These are phyloP conservation scores for Formica selysi DNA, from an alignment of 1,140 invertebrate genomes.

Conservation along the genomic window DNA sequence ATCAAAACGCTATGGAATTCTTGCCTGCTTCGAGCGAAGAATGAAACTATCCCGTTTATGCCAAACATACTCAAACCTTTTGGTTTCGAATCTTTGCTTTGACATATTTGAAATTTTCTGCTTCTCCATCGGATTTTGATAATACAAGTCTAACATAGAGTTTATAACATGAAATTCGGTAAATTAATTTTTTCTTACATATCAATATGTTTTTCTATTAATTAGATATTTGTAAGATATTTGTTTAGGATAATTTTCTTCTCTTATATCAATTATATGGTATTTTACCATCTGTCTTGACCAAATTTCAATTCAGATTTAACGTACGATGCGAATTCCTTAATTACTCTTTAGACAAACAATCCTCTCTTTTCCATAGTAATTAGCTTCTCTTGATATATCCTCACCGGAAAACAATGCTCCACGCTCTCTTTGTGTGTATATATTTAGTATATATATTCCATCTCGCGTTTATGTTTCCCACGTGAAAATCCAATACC, in stretches of 20 bases:
- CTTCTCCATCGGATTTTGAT: background rate
- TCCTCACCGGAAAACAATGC: slow-evolving; percentile 19
- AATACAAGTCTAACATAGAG: background rate
- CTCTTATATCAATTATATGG: background rate
- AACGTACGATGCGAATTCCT: background rate
- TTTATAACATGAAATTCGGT: background rate
- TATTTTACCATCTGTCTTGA: background rate
- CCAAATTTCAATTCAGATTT: slow-evolving; percentile 1
- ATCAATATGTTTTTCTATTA: too few species aligned
- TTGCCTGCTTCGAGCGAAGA: background rate
- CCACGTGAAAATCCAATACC: slow-evolving; percentile 43
- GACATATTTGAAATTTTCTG: background rate
- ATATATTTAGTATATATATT: background rate
- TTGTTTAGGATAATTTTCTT: background rate
- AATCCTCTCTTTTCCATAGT: background rate
- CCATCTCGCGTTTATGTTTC: slow-evolving; percentile 9
- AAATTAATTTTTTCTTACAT: background rate
- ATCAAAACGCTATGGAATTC: background rate
- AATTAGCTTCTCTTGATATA: slow-evolving; percentile 21
- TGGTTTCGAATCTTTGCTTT: background rate
- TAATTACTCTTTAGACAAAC: slow-evolving; percentile 33
- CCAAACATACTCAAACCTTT: background rate
- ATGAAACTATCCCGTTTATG: too few species aligned
- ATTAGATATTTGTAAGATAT: too few species aligned
- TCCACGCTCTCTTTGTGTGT: background rate